These are phyloP conservation scores for Gallinago undulata DNA, from an alignment of 2,113 vertebrate species.

Conservation along the genomic window DNA sequence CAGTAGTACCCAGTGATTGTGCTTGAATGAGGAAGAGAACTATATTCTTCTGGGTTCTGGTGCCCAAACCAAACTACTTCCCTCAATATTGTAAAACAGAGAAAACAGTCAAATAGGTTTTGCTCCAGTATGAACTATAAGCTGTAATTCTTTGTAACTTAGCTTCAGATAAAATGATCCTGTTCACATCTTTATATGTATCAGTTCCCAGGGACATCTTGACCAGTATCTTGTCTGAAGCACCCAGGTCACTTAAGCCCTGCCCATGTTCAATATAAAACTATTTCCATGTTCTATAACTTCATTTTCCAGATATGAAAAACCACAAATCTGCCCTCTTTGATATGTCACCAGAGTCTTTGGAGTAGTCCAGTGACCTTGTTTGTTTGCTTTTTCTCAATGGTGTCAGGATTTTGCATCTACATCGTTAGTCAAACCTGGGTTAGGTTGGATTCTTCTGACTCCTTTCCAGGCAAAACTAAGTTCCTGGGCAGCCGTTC, in stretches of 20 bases:
- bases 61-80: background rate
- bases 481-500: background rate
- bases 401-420: background rate
- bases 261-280: background rate
- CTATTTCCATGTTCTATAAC: background rate
- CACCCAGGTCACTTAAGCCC: background rate
- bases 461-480: background rate
- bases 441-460: background rate
- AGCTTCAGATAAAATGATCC: background rate
- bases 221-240: background rate
- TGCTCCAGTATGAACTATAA: background rate
- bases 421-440: background rate
- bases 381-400: background rate
- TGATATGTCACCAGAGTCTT: background rate
- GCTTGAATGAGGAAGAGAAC: background rate
- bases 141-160: background rate
- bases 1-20: background rate
- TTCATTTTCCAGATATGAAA: background rate
- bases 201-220: background rate
- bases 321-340: background rate
- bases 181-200: background rate
- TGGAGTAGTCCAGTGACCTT: background rate
- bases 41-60: background rate
- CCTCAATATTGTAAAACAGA: background rate
- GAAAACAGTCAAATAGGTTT: background rate